These are phyloP conservation scores for Pseudoatta argentina DNA, from an alignment of 1,140 invertebrate species.

Conservation along the genomic window DNA sequence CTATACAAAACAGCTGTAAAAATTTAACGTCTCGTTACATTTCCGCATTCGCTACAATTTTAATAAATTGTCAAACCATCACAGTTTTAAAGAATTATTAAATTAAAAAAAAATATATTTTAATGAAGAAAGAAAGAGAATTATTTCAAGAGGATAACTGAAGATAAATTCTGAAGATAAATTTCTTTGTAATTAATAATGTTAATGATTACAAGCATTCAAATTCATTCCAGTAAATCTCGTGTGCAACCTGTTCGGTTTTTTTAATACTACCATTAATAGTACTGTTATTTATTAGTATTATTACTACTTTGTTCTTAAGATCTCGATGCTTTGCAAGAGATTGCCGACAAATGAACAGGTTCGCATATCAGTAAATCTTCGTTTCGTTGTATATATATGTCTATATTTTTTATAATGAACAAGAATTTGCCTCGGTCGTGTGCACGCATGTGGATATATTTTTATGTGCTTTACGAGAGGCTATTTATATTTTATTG, in stretches of 20 bases:
- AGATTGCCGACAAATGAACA: neutral
- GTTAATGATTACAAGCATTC: neutral
- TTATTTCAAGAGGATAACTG: neutral
- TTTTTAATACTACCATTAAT: neutral
- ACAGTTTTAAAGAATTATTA: neutral
- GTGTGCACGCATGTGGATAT: conserved; percentile 6
- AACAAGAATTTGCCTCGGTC: conserved; percentile 13
- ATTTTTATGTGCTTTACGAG: conserved; percentile 33
- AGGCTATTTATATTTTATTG: conserved; percentile 76
- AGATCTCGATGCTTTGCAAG: neutral
- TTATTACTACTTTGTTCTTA: neutral
- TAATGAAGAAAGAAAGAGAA: neutral
- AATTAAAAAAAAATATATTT: too few species aligned
- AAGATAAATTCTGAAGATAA: neutral
- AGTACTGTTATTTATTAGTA: neutral
- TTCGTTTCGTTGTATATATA: neutral
- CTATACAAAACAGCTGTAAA: neutral
- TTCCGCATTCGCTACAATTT: neutral
- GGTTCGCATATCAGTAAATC: neutral
- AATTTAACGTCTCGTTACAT: conserved; percentile 2
- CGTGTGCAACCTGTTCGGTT: neutral
- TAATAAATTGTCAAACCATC: neutral
- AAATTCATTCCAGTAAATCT: neutral
- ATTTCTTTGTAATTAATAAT: neutral
- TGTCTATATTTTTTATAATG: neutral